Evolutionary conservation across 1,140 invertebrate species (phyloP).

Genomic region (Psilanteris sp.): DNA sequence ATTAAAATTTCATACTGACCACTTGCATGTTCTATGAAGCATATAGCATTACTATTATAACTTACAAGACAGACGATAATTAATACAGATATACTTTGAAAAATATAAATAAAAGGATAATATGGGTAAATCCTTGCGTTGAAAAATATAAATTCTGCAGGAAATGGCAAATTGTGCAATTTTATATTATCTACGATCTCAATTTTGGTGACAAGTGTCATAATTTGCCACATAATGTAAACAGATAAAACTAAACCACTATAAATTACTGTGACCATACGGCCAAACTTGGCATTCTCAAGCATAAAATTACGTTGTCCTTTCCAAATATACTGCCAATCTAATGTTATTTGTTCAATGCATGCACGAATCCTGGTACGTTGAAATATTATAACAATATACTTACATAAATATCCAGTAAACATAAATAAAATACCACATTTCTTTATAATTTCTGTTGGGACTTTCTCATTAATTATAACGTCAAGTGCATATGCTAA

Average conservation of each 20-base stretch:
- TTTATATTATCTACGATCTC: not conserved
- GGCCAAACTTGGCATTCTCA: not conserved
- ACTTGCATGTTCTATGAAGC: not conserved
- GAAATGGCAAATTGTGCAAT: not conserved
- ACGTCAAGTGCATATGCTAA: too few species aligned
- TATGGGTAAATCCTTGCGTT: not conserved
- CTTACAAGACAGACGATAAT: not conserved
- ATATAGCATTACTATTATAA: not conserved
- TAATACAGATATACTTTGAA: not conserved
- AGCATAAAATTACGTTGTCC: not conserved
- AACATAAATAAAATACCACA: not conserved
- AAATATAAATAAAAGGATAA: not conserved
- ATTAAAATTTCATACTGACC: not conserved
- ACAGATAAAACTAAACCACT: too few species aligned
- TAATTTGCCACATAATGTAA: not conserved
- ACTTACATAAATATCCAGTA: conserved; percentile 2
- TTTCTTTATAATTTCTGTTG: conserved; percentile 1
- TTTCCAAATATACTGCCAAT: not conserved
- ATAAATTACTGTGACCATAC: not conserved
- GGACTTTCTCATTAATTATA: too few species aligned
- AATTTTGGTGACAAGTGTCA: not conserved
- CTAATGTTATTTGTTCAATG: conserved; percentile 3
- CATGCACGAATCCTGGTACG: not conserved
- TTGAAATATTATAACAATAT: not conserved
- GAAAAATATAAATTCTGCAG: not conserved